Percentiles rank a stretch among this genome's conserved stretches.
These are phyloP conservation scores for Hyla sarda DNA, from an alignment of 2,113 vertebrate genomes.

Conservation along the genomic window DNA sequence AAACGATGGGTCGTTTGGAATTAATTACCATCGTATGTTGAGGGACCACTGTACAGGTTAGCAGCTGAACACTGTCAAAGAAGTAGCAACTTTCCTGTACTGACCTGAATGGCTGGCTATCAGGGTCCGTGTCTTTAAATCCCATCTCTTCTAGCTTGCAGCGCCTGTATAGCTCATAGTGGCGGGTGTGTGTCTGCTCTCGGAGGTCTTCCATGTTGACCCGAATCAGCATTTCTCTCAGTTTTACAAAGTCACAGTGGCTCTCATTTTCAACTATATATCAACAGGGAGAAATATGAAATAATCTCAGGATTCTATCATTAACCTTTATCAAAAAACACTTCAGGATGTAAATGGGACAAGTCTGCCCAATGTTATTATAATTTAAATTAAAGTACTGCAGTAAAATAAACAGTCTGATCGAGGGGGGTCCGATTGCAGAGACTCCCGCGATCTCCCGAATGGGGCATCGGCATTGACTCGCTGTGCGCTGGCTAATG, in stretches of 20 bases:
- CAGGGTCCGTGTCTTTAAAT: constrained; percentile 95
- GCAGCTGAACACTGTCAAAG: no score
- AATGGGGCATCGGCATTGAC: no score
- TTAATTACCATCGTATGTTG: no score
- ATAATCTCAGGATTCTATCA: no score
- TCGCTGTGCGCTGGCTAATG: no score
- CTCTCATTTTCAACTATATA: constrained; percentile 92
- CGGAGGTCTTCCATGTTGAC: constrained; percentile 99
- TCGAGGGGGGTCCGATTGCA: no score
- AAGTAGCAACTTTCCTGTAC: background rate
- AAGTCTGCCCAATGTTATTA: background rate
- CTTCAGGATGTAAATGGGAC: background rate
- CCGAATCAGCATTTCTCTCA: constrained; percentile 94
- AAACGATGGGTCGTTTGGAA: no score
- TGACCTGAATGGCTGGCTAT: constrained; percentile 95
- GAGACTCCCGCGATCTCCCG: no score
- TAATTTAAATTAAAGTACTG: no score
- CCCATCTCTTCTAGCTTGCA: constrained; percentile 98
- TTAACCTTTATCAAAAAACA: background rate
- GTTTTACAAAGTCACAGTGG: constrained; percentile 97
- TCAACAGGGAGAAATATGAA: background rate
- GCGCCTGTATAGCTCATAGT: constrained; percentile 95
- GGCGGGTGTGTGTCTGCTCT: constrained; percentile 94
- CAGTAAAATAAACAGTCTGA: no score
- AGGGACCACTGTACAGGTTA: no score